These are phyloP conservation scores for Nesogale talazaci DNA, from an alignment of 2,113 vertebrate genomes.

Conservation along the genomic window DNA sequence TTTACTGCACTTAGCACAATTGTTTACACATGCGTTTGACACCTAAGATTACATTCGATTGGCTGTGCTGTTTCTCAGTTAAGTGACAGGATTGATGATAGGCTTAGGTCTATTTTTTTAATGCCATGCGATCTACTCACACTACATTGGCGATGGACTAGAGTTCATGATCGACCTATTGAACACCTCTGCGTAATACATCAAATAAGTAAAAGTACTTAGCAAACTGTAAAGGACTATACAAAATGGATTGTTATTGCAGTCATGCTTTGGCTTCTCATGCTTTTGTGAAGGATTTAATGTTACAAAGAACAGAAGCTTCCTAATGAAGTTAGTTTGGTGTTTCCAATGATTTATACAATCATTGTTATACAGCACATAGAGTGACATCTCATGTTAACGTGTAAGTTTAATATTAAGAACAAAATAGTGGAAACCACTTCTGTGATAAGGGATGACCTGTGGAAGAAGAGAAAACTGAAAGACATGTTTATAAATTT, in stretches of 20 bases:
- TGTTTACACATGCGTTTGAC: too few species aligned
- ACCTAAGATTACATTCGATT: too few species aligned
- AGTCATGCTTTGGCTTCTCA: not conserved
- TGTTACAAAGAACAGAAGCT: slow-evolving; percentile 15
- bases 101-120: too few species aligned
- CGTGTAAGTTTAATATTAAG: not conserved
- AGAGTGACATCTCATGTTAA: slow-evolving; percentile 1
- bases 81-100: too few species aligned
- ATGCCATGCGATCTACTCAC: too few species aligned
- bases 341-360: not conserved
- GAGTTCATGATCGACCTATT: too few species aligned
- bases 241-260: not conserved
- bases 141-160: too few species aligned
- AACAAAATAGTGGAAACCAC: not conserved
- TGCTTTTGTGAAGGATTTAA: slow-evolving; percentile 6
- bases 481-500: not conserved
- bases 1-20: too few species aligned
- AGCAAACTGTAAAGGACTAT: not conserved
- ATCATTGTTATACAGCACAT: not conserved
- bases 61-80: too few species aligned
- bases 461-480: not conserved
- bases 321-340: not conserved
- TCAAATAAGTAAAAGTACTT: slow-evolving; percentile 5
- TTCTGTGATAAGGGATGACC: slow-evolving; percentile 12
- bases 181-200: too few species aligned